phyloP scores from a whole-genome alignment of 2,113 vertebrate genomes.

The Anthoscopus minutus region DNA sequence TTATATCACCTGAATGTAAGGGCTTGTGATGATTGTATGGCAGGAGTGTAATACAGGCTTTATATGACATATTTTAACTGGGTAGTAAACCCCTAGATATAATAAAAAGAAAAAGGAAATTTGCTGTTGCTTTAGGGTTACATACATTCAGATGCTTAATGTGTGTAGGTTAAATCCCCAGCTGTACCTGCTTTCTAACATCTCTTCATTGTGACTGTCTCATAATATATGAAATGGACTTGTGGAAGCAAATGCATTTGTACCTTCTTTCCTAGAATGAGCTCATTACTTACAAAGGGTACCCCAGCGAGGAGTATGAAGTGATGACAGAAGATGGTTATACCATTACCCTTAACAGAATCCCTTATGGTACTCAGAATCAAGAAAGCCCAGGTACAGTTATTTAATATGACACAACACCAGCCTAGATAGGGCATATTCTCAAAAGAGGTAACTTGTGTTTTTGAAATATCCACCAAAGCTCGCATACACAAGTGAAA shows the following conservation, averaged over 20 bases:
- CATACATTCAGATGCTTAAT: neutral
- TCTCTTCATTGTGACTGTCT: neutral
- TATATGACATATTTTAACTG: neutral
- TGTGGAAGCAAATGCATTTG: neutral
- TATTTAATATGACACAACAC: neutral
- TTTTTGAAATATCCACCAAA: neutral
- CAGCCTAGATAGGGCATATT: neutral
- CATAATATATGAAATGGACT: neutral
- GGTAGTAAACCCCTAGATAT: neutral
- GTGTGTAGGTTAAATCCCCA: neutral
- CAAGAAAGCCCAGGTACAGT: neutral
- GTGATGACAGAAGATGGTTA: slow-evolving; percentile 25
- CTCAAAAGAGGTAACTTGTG: neutral
- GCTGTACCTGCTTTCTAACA: neutral
- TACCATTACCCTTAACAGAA: slow-evolving; percentile 2
- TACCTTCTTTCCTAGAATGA: neutral
- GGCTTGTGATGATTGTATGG: neutral
- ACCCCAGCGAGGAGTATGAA: neutral
- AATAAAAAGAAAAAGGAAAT: neutral
- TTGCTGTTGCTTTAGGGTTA: neutral
- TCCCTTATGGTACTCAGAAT: neutral
- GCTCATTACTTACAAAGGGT: slow-evolving; percentile 9
- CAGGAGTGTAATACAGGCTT: neutral
- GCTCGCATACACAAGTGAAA: neutral
- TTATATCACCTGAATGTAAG: neutral